A percentile compares a stretch with the other conserved stretches of the same genome.
These are phyloP conservation scores for Apistogramma diplotaenia DNA, from an alignment of 2,113 vertebrate species.

Conservation along the genomic window DNA sequence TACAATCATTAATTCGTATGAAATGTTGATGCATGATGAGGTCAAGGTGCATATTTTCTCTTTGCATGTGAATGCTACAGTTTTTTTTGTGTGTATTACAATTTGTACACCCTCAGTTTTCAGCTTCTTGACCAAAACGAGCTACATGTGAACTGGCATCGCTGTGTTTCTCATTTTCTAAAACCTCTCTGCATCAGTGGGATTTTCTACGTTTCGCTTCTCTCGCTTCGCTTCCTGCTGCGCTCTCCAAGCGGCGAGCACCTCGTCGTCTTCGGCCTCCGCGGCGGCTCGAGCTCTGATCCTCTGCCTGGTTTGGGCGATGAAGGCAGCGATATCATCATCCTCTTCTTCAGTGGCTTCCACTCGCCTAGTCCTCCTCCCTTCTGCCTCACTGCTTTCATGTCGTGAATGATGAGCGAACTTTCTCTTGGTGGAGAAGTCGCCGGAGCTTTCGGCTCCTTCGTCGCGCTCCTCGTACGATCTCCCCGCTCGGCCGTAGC, in stretches of 20 bases:
- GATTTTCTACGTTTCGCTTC: constrained; percentile 37
- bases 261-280: constrained; percentile 85
- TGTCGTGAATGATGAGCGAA: constrained; percentile 75
- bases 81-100: not conserved
- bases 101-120: not conserved
- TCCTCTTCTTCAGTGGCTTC: constrained; percentile 70
- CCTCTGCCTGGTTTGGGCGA: constrained; percentile 71
- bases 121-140: not conserved
- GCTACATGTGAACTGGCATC: not conserved
- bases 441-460: constrained; percentile 65
- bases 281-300: constrained; percentile 65
- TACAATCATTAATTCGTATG: not conserved
- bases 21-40: not conserved
- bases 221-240: constrained; percentile 81
- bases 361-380: constrained; percentile 52
- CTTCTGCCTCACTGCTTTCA: constrained; percentile 58
- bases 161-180: not conserved
- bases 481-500: constrained; percentile 48
- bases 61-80: not conserved
- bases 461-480: constrained; percentile 67
- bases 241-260: constrained; percentile 87
- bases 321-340: constrained; percentile 73
- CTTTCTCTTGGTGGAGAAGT: constrained; percentile 80
- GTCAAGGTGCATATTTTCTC: not conserved
- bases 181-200: not conserved